Percentiles rank a stretch among this genome's conserved stretches.
Evolutionary conservation across 2,113 vertebrate genomes (phyloP).

Genomic region (Orientallactaga bullata): DNA sequence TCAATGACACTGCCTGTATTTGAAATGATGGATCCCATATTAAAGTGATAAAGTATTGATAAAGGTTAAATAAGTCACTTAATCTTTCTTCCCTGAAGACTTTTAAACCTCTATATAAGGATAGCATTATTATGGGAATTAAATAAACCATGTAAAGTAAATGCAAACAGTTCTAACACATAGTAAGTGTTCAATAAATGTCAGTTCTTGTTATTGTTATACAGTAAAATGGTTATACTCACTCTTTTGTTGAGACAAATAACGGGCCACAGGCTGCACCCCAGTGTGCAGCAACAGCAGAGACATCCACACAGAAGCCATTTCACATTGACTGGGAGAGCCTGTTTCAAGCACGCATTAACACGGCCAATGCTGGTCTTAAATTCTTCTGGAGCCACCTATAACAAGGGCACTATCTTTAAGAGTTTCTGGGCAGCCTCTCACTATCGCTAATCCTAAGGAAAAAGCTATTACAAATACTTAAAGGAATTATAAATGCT

Average conservation of each 20-base stretch:
- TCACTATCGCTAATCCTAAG: conserved; percentile 24
- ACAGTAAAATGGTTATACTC: conserved; percentile 83
- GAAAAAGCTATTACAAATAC: conserved; percentile 45
- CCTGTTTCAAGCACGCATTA: conserved; percentile 97
- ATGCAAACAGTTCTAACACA: conserved; percentile 1
- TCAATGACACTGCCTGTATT: conserved; percentile 41
- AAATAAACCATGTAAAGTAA: conserved; percentile 41
- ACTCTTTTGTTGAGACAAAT: conserved; percentile 99
- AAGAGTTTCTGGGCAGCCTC: conserved; percentile 52
- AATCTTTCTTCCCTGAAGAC: background rate
- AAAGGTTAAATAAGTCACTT: conserved; percentile 47
- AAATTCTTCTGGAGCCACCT: conserved; percentile 99
- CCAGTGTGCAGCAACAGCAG: conserved; percentile 98
- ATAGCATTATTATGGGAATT: conserved; percentile 47
- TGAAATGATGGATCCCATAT: conserved; percentile 41
- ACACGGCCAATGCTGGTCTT: conserved; percentile 97
- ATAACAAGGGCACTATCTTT: conserved; percentile 75
- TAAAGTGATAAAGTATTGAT: conserved; percentile 51
- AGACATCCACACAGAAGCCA: conserved; percentile 99
- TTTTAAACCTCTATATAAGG: conserved; percentile 42
- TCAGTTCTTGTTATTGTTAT: conserved; percentile 53
- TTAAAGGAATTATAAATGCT: conserved; percentile 56
- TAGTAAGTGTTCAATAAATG: background rate
- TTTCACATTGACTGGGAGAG: conserved; percentile 97
- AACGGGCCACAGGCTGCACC: conserved; percentile 99